Evolutionary conservation across 2,797 vertebrate species (phyloP), one percentile per base, ranked within the genome.

Genomic region (Coregonus suidteri): DNA sequence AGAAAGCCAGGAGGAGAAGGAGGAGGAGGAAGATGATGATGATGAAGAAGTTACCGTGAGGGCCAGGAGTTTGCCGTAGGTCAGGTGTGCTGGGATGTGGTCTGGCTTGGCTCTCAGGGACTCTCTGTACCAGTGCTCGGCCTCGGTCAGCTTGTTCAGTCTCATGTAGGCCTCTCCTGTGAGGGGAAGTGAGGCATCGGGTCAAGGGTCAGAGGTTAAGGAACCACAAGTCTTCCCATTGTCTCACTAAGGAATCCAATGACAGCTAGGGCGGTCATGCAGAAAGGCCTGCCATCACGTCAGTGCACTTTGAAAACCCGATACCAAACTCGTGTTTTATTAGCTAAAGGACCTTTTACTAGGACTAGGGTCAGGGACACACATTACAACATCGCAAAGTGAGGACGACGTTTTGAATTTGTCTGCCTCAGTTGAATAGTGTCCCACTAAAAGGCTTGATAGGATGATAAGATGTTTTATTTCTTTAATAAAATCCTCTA

Each of bases 51-150:
- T 96, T 90, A 99, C 98, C 81, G 96, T 99, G 73, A 97, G 89
- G 11, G 98, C 96, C 77, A 99, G 93, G 3, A 99, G 95, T 76
- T 99, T 99, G 66, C 97, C 98, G 0, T 98, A 99, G 34, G 98
- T 99, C 79, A 99, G 96, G 86, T 99, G 98, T 35, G 98, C 98
- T 52, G 98, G 98, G 20, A 99, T 97, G 89, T 99, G 98, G 90
- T 99, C 97, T 0, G 95, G 96, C 91, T 99, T 99, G 91, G 96
- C 96, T 88, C 95, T 90, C 88, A 99, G 84, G 0, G 98, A 99
- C 85, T 99, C 98, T 87, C 92, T 82, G 65, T 99, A 99, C 98
- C 98, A 99, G 84, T 92, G 95, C 83, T 96, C 97, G 15, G 98
- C 98, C 86, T 99, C 97, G 0, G 94, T 80, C 83, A 99, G 93